Base-by-base conservation (phyloP, 2,797 vertebrate genomes). In the Mus caroli region DNA sequence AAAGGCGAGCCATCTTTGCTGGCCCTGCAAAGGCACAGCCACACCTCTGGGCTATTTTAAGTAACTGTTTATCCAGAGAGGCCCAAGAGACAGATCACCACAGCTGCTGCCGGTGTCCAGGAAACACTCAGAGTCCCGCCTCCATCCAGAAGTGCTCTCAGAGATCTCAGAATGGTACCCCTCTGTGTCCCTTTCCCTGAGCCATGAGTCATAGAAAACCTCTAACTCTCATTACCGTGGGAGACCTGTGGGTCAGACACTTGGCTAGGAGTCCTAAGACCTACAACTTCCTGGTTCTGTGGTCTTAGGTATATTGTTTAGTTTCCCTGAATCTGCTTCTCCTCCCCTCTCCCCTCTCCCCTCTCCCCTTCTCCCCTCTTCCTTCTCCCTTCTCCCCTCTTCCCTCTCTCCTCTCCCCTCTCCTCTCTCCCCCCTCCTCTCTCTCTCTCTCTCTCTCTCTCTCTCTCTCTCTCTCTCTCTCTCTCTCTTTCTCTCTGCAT, bases 11-110 rank as follows among this genome's bases (percentile, higher is more conserved):
- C 28, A 1, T 89, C 4, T 3, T 58, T 50, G 11, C 64, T 85
- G 69, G 40, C 62, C 75, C 90, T 31, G 62, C 40, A 79, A 62
- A 93, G 90, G 37, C 46, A 67, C 4, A 60, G 94, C 83, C 34
- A 0, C 67, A 91, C 88, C 90, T 96, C 94, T 43, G 60, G 78
- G 90, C 94, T 98, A 97, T 97, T 97, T 98, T 97, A 95, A 92
- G 93, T 43, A 3, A 77, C 85, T 97, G 90, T 96, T 97, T 97
- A 96, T 73, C 83, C 77, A 4, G 52, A 90, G 75, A 83, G 87
- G 58, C 90, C 62, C 64, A 37, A 82, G 96, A 93, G 52, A 94
- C 87, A 88, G 89, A 94, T 95, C 62, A 52, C 84, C 78, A 73
- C 88, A 96, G 93, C 96, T 95, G 95, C 95, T 89, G 43, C 73